Percentiles rank a stretch among this genome's conserved stretches.
Evolutionary conservation across 2,113 vertebrate species (phyloP).

Genomic region (Daboia siamensis): DNA sequence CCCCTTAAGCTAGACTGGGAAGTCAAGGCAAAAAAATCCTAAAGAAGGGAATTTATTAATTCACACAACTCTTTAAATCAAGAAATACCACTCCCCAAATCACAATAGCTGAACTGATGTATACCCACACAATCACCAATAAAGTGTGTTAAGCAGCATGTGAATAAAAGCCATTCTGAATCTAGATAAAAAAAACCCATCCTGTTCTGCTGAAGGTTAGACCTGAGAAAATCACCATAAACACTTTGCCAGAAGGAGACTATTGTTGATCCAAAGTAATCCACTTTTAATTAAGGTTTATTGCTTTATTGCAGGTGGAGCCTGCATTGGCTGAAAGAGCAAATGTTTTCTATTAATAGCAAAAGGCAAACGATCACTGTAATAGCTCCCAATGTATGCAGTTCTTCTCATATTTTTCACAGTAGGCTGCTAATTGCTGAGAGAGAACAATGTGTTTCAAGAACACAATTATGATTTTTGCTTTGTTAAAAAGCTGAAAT

Average conservation of each 20-base stretch:
- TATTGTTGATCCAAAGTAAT: constrained; percentile 3
- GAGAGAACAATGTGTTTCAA: not conserved
- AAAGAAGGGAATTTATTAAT: not conserved
- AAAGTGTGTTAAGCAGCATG: not conserved
- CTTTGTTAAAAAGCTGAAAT: not conserved
- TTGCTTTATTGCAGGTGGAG: not conserved
- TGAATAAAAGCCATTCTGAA: not conserved
- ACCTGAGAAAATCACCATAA: not conserved
- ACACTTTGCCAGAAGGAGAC: not conserved
- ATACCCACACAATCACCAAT: not conserved
- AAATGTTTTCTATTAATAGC: constrained; percentile 4
- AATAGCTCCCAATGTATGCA: not conserved
- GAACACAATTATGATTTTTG: not conserved
- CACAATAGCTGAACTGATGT: not conserved
- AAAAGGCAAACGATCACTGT: not conserved
- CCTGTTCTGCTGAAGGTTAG: not conserved
- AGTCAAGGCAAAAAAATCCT: not conserved
- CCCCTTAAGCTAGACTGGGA: not conserved
- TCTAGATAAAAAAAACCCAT: not conserved
- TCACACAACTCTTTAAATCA: not conserved
- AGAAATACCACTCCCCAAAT: not conserved
- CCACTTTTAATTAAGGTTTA: constrained; percentile 2
- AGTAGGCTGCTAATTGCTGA: not conserved
- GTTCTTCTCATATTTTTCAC: not conserved
- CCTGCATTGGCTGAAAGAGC: not conserved